phyloP scores from a whole-genome alignment of 2,797 vertebrate genomes.

The Hylomyscus alleni region DNA sequence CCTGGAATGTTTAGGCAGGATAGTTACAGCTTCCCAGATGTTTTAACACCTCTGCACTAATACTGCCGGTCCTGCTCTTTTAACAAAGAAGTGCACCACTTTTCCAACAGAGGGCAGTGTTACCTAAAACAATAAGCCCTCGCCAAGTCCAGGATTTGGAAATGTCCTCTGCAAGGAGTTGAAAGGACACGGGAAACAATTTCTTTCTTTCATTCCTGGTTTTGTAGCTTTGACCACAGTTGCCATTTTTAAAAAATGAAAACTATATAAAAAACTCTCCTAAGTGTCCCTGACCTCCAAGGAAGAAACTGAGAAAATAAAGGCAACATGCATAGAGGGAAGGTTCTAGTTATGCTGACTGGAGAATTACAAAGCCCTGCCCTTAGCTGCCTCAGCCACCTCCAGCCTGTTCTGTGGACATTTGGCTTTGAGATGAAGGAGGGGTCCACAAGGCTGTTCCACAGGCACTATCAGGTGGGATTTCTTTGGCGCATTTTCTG shows the following conservation, averaged over 20 bases:
- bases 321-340: slow-evolving; percentile 28
- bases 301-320: slow-evolving; percentile 65
- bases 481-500: slow-evolving; percentile 16
- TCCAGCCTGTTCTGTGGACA: background rate
- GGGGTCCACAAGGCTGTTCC: fast-evolving
- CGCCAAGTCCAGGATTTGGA: background rate
- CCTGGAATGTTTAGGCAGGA: background rate
- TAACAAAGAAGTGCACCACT: background rate
- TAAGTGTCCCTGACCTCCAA: slow-evolving; percentile 3
- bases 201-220: slow-evolving; percentile 76
- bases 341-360: background rate
- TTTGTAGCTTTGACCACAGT: slow-evolving; percentile 70
- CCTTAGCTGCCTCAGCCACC: background rate
- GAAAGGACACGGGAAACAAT: slow-evolving; percentile 79
- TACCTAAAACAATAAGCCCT: slow-evolving; percentile 66
- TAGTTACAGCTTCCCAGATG: slow-evolving; percentile 55
- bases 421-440: background rate
- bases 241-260: slow-evolving; percentile 71
- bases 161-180: slow-evolving; percentile 59
- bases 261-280: background rate
- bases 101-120: slow-evolving; percentile 89
- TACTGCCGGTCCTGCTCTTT: fast-evolving
- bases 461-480: background rate
- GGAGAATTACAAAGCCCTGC: background rate
- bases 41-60: background rate